Base-by-base conservation (phyloP, 2,113 vertebrate genomes). In the Prunella fulvescens region DNA sequence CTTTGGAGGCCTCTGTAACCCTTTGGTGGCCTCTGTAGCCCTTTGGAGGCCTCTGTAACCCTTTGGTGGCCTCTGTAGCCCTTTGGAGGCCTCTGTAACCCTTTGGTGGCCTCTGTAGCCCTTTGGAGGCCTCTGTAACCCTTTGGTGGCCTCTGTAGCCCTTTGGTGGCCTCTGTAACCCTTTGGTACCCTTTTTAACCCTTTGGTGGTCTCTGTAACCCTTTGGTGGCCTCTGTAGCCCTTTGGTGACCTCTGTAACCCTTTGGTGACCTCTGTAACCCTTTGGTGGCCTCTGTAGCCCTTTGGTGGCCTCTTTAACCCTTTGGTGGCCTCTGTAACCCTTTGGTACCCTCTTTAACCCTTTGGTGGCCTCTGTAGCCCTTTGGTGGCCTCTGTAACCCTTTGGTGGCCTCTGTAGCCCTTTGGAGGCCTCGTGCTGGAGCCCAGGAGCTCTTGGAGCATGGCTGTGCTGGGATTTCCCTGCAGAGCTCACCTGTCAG, bases 401-500 rank as follows among this genome's bases (percentile, higher is more conserved):
- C n/a, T n/a, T n/a, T n/a, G n/a, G n/a, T n/a, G n/a, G n/a, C n/a
- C n/a, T n/a, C n/a, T n/a, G n/a, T n/a, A n/a, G n/a, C n/a, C n/a
- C n/a, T n/a, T n/a, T n/a, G n/a, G n/a, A n/a, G 66, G 66, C 25
- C 81, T 91, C 14, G 0, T 33, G 76, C 81, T 35, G 77, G 89
- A 76, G 91, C 77, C 1, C 40, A 9, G 71, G 58, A 67, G 95
- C 86, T 81, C 81, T 42, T 93, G 90, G 81, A 71, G 69, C 95
- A 28, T 58, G n/a, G 8, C 29, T 77, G 45, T 53, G 37, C 73
- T 50, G 96, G 94, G 94, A 60, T 95, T 97, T 92, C 92, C 94
- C 90, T 93, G 70, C 77, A 86, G 58, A 92, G 95, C 61, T 95
- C 93, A 40, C 80, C 94, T 93, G 87, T 90, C 80, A 57, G 83